phyloP scores from a whole-genome alignment of 2,888 invertebrate species.

The Agrypnus murinus region DNA sequence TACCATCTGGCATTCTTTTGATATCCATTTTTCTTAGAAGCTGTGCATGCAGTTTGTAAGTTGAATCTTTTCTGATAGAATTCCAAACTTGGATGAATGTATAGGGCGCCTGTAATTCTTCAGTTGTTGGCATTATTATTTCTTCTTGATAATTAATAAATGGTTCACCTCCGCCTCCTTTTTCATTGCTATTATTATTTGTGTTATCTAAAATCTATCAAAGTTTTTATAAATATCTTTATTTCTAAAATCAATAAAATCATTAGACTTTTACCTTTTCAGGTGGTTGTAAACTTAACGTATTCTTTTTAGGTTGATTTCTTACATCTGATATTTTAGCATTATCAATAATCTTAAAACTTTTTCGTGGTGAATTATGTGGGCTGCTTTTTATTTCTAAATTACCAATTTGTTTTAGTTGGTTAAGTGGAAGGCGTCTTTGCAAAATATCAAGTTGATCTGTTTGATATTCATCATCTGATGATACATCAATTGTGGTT shows the following conservation, averaged over 20 bases:
- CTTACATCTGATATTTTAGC: too few relatives aligned
- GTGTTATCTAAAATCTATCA: too few relatives aligned
- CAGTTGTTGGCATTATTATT: conserved; percentile 12
- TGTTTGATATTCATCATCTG: conserved; percentile 49
- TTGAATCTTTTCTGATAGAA: conserved; percentile 62
- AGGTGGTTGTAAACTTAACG: too few relatives aligned
- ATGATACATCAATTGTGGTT: conserved; percentile 52
- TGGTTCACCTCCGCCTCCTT: conserved; percentile 56
- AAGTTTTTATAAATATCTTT: too few relatives aligned
- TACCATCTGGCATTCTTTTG: conserved; percentile 60
- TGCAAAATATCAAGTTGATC: conserved; percentile 8
- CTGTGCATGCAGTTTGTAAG: conserved; percentile 63
- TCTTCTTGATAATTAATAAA: conserved; percentile 16
- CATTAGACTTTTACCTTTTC: too few relatives aligned
- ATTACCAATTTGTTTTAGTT: too few relatives aligned
- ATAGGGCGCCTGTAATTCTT: conserved; percentile 64
- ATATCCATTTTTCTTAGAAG: conserved; percentile 63
- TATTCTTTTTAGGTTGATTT: too few relatives aligned
- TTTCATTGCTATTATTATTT: not conserved
- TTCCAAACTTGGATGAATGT: conserved; percentile 68
- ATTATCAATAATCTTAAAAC: too few relatives aligned
- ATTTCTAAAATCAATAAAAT: too few relatives aligned
- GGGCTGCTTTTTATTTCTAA: too few relatives aligned
- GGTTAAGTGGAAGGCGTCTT: too few relatives aligned
- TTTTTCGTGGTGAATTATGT: too few relatives aligned